A percentile compares a stretch with the other conserved stretches of the same genome.
Conservation (phyloP, 2,888 invertebrate genomes). For the Shargacucullia verbasci region DNA sequence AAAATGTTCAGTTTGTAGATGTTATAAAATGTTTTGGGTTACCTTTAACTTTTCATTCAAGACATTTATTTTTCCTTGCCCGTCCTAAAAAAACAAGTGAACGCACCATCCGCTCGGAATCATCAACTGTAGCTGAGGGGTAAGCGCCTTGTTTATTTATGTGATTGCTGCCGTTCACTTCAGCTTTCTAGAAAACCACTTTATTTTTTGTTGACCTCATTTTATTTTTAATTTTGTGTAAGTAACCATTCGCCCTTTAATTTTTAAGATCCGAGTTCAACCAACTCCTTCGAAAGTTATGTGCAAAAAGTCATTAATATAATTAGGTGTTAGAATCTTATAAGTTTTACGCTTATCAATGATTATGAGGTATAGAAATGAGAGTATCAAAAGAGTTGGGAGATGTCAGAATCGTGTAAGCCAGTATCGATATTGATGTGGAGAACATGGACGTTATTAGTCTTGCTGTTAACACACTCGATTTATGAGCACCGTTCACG, state of each 20-base stretch:
- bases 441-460: conserved; percentile 14
- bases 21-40: conserved; percentile 41
- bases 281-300: background rate
- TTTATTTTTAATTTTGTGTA: conserved; percentile 52
- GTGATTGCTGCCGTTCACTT: conserved; percentile 66
- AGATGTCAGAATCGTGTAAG: background rate
- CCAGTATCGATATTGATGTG: conserved; percentile 11
- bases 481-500: conserved; percentile 36
- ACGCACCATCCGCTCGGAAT: conserved; percentile 60
- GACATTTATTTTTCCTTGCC: conserved; percentile 55
- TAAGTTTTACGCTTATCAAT: background rate
- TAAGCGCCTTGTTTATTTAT: conserved; percentile 67
- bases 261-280: conserved; percentile 16
- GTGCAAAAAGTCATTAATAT: background rate
- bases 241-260: conserved; percentile 34
- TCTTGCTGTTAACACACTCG: conserved; percentile 21
- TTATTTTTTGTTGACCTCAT: conserved; percentile 58
- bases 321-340: background rate
- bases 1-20: conserved; percentile 28
- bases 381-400: background rate
- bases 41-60: conserved; percentile 50
- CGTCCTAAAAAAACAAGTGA: conserved; percentile 67
- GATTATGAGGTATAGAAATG: background rate
- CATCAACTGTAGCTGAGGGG: conserved; percentile 62
- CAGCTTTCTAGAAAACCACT: conserved; percentile 62